A percentile compares a stretch with the other conserved stretches of the same genome.
Evolutionary conservation across 2,888 invertebrate species (phyloP).

Genomic region (Stenotaenia linearis): DNA sequence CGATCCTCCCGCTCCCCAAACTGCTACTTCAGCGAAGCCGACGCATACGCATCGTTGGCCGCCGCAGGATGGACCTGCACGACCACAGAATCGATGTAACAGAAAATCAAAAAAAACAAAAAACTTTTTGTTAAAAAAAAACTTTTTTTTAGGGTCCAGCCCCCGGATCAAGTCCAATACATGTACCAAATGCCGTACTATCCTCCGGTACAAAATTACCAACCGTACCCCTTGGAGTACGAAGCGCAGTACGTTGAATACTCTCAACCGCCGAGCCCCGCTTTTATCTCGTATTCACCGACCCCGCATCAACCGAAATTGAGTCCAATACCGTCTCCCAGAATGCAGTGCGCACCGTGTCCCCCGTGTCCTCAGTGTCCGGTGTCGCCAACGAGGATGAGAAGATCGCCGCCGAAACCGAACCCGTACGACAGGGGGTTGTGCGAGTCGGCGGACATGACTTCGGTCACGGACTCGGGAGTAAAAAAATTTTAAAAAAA

Average conservation of each 20-base stretch:
- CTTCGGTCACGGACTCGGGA: not conserved
- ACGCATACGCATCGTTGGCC: not conserved
- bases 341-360: not conserved
- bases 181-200: not conserved
- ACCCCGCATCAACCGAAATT: not conserved
- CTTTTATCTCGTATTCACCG: not conserved
- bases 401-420: not conserved
- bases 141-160: not conserved
- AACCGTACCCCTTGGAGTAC: not conserved
- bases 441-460: not conserved
- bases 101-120: not conserved
- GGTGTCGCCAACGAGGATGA: not conserved
- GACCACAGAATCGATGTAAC: not conserved
- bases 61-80: not conserved
- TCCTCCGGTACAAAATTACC: not conserved
- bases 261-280: not conserved
- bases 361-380: not conserved
- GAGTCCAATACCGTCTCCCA: not conserved
- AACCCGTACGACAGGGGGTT: not conserved
- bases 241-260: not conserved
- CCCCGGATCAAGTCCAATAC: not conserved
- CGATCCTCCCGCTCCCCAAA: not conserved
- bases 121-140: not conserved
- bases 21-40: not conserved
- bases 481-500: not conserved